phyloP scores from a whole-genome alignment of 2,888 invertebrate genomes.

The Agriopis marginaria region DNA sequence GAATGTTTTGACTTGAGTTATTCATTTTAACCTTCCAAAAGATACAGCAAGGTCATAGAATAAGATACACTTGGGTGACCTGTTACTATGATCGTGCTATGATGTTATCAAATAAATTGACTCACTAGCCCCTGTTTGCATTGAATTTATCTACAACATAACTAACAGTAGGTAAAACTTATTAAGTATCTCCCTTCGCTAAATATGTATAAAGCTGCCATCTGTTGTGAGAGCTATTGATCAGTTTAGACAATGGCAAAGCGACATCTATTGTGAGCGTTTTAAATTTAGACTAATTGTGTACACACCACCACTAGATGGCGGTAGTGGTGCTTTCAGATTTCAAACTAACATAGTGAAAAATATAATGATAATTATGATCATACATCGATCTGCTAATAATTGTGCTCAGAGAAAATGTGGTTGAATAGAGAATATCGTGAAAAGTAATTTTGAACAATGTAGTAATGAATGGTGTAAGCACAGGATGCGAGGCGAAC shows the following conservation, averaged over 20 bases:
- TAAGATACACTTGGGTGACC: conserved; percentile 10
- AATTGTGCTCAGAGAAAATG: conserved; percentile 48
- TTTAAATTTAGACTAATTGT: conserved; percentile 18
- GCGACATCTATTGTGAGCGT: conserved; percentile 54
- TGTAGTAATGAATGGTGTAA: conserved; percentile 51
- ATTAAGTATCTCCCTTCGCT: not conserved
- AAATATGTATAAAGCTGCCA: conserved; percentile 24
- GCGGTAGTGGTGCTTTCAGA: conserved; percentile 45
- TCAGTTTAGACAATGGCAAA: conserved; percentile 16
- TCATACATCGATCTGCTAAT: conserved; percentile 13
- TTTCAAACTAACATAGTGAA: conserved; percentile 22
- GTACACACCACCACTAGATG: conserved; percentile 50
- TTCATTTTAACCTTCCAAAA: conserved; percentile 1
- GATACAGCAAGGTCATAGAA: conserved; percentile 7
- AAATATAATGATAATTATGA: conserved; percentile 25
- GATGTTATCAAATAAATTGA: conserved; percentile 27
- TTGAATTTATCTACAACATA: not conserved
- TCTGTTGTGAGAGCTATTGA: conserved; percentile 24
- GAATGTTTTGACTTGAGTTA: not conserved
- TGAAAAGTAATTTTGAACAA: conserved; percentile 38
- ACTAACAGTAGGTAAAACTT: not conserved
- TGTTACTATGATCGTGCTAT: not conserved
- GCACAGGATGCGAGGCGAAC: conserved; percentile 83
- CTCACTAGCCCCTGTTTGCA: conserved; percentile 6
- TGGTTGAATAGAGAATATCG: conserved; percentile 41